Percentiles rank a stretch among this genome's conserved stretches.
phyloP scores from a whole-genome alignment of 2,888 invertebrate genomes.

The Amphimallon solstitiale region DNA sequence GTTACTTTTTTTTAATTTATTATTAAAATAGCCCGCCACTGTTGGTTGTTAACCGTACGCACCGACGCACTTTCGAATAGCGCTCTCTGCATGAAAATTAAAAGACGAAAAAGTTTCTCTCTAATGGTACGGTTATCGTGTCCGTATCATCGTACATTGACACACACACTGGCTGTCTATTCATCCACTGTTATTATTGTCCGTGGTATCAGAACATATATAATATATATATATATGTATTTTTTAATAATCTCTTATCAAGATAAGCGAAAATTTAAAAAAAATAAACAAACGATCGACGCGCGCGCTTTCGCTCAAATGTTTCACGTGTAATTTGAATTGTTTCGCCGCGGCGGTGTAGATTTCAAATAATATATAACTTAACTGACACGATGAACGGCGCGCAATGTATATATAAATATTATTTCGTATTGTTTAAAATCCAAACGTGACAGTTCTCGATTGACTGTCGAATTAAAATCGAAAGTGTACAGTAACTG shows the following conservation, averaged over 20 bases:
- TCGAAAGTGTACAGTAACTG: slow-evolving; percentile 34
- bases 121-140: neutral
- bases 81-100: slow-evolving; percentile 25
- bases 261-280: slow-evolving; percentile 19
- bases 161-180: neutral
- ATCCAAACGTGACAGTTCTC: no score
- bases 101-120: slow-evolving; percentile 19
- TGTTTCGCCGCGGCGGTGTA: no score
- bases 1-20: slow-evolving; percentile 37
- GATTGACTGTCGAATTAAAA: slow-evolving; percentile 9
- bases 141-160: slow-evolving; percentile 3
- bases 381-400: neutral
- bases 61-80: slow-evolving; percentile 52
- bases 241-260: slow-evolving; percentile 7
- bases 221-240: no score
- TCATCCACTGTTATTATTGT: slow-evolving; percentile 9
- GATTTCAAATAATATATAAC: no score
- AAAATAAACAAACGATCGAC: slow-evolving; percentile 19
- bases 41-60: slow-evolving; percentile 37
- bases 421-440: neutral
- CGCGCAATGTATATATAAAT: neutral
- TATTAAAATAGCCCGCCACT: slow-evolving; percentile 22
- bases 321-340: slow-evolving; percentile 1
- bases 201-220: neutral
- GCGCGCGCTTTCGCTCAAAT: neutral